phyloP scores from a whole-genome alignment of 2,113 vertebrate genomes.

The Vidua macroura region DNA sequence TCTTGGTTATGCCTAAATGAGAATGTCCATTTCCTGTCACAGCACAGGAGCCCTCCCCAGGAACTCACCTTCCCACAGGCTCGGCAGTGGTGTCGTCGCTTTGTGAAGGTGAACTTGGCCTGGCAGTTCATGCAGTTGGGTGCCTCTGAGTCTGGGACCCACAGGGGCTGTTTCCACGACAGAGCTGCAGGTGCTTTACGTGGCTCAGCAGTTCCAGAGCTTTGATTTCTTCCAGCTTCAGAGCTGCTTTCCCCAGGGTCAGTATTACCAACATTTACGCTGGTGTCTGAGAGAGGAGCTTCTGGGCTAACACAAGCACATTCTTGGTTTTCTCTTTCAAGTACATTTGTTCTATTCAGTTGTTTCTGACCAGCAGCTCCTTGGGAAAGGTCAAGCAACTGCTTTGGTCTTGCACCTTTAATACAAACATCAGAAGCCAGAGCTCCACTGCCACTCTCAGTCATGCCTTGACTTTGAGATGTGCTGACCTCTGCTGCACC shows the following conservation, averaged over 20 bases:
- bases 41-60: not conserved
- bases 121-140: conserved; percentile 94
- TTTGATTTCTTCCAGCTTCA: conserved; percentile 69
- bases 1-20: not conserved
- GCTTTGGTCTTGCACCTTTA: conserved; percentile 89
- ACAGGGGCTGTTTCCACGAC: conserved; percentile 84
- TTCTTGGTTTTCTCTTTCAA: conserved; percentile 31
- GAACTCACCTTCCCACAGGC: conserved; percentile 92
- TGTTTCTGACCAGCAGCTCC: conserved; percentile 61
- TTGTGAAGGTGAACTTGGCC: conserved; percentile 93
- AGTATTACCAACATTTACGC: not conserved
- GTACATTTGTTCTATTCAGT: not conserved
- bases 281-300: not conserved
- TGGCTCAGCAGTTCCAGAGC: not conserved
- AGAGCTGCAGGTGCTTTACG: conserved; percentile 47
- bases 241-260: conserved; percentile 63
- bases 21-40: not conserved
- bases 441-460: conserved; percentile 13
- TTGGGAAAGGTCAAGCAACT: conserved; percentile 68
- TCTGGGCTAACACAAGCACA: not conserved
- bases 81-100: conserved; percentile 92
- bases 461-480: not conserved
- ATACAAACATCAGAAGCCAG: conserved; percentile 35
- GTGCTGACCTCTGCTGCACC: conserved; percentile 29
- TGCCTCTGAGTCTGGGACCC: conserved; percentile 94